phyloP scores from a whole-genome alignment of 2,113 vertebrate species.

The Rhombomys opimus region DNA sequence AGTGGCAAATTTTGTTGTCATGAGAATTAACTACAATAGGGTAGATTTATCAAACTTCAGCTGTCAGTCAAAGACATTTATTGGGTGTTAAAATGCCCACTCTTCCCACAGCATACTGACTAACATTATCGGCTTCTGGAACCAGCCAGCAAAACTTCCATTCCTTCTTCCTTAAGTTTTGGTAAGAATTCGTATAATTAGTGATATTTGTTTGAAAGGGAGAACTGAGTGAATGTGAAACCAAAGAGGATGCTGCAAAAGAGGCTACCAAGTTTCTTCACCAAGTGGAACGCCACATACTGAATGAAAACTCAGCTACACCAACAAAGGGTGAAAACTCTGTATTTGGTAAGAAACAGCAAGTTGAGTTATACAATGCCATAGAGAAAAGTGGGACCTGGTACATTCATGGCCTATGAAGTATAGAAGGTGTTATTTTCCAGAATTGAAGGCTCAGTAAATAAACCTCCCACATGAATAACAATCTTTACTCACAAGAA shows the following conservation, averaged over 20 bases:
- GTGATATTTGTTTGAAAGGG: slow-evolving; percentile 59
- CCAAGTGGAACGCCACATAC: rapidly evolving
- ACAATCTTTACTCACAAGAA: background rate
- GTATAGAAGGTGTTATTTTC: background rate
- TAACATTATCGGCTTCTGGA: background rate
- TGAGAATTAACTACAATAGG: background rate
- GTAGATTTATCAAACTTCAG: background rate
- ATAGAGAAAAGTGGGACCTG: background rate
- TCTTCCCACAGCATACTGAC: background rate
- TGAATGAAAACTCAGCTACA: background rate
- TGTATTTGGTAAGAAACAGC: background rate
- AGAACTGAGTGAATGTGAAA: background rate
- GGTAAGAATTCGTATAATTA: background rate
- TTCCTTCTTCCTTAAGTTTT: background rate
- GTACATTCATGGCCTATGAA: rapidly evolving
- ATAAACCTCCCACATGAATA: too few species aligned
- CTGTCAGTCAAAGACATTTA: too few species aligned
- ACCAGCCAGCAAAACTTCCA: background rate
- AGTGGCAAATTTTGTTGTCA: background rate
- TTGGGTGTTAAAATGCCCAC: background rate
- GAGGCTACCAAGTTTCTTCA: background rate
- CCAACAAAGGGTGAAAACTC: background rate
- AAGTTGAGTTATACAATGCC: background rate
- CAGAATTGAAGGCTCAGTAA: too few species aligned
- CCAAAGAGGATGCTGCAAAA: background rate